Evolutionary conservation across 2,113 vertebrate genomes (phyloP).

Genomic region (Protomyctophum bolini): DNA sequence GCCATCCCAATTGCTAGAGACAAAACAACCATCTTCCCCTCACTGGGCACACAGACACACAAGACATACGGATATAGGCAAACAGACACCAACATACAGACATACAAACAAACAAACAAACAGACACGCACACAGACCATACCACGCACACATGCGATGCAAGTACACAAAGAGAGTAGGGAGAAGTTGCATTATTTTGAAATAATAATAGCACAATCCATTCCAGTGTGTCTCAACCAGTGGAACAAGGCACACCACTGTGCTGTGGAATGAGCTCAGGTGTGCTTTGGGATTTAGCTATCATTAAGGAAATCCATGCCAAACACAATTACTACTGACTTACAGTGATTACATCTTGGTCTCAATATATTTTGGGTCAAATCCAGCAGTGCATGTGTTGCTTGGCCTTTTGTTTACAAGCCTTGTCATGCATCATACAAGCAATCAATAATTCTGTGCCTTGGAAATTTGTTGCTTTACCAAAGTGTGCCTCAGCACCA

Average conservation of each 20-base stretch:
- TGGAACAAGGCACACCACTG: slow-evolving; percentile 8
- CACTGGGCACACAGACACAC: slow-evolving; percentile 81
- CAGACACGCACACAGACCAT: neutral
- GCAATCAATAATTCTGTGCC: neutral
- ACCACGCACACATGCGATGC: slow-evolving; percentile 33
- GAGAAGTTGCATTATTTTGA: slow-evolving; percentile 46
- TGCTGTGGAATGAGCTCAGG: slow-evolving; percentile 6
- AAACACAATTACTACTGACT: neutral
- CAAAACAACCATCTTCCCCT: slow-evolving; percentile 99
- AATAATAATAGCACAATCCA: slow-evolving; percentile 24
- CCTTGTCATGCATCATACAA: neutral
- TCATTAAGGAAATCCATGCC: neutral
- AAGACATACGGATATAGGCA: slow-evolving; percentile 29
- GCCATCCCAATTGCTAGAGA: slow-evolving; percentile 97
- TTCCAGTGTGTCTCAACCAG: slow-evolving; percentile 25
- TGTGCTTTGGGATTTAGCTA: neutral
- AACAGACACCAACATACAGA: slow-evolving; percentile 48
- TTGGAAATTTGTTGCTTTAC: neutral
- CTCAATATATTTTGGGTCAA: neutral
- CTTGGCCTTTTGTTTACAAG: neutral
- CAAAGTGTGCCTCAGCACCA: neutral
- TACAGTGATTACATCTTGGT: neutral
- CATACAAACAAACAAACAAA: slow-evolving; percentile 36
- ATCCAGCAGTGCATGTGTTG: neutral
- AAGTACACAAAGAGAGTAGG: slow-evolving; percentile 53